A percentile compares a stretch with the other conserved stretches of the same genome.
Evolutionary conservation across 2,797 vertebrate species (phyloP).

Genomic region (Hydrophis major): DNA sequence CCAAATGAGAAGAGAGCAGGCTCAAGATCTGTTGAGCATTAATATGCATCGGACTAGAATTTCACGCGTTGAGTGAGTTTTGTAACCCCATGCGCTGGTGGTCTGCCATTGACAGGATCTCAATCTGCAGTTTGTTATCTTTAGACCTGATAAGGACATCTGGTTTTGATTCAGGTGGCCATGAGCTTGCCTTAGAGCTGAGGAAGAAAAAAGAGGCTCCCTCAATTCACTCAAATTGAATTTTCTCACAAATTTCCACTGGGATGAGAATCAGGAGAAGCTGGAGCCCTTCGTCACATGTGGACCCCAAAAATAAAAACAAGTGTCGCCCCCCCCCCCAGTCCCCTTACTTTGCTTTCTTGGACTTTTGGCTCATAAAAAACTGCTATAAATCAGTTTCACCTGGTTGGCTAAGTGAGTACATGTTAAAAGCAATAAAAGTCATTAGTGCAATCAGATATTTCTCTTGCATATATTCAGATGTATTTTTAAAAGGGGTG

Average conservation of each 20-base stretch:
- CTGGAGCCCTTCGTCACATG: slow-evolving; percentile 72
- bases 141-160: slow-evolving; percentile 94
- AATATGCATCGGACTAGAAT: slow-evolving; percentile 71
- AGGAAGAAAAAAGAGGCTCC: slow-evolving; percentile 66
- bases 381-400: slow-evolving; percentile 87
- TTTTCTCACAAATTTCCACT: slow-evolving; percentile 91
- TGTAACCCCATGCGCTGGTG: slow-evolving; percentile 80
- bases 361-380: slow-evolving; percentile 74
- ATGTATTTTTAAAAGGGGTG: slow-evolving; percentile 64
- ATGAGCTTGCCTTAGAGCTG: slow-evolving; percentile 82
- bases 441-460: slow-evolving; percentile 75
- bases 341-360: slow-evolving; percentile 62
- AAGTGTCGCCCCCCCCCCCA: background rate
- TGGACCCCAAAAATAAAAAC: background rate
- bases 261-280: slow-evolving; percentile 82
- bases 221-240: slow-evolving; percentile 82
- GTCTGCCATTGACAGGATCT: slow-evolving; percentile 85
- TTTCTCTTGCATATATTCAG: slow-evolving; percentile 70
- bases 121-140: slow-evolving; percentile 92
- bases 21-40: slow-evolving; percentile 70
- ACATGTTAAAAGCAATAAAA: slow-evolving; percentile 81
- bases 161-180: slow-evolving; percentile 97
- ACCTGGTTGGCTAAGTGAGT: slow-evolving; percentile 85
- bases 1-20: slow-evolving; percentile 36
- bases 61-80: slow-evolving; percentile 70